Percentiles rank a stretch among this genome's conserved stretches.
Evolutionary conservation across 2,888 invertebrate genomes (phyloP).

Genomic region (Listrodromus nycthemerus): DNA sequence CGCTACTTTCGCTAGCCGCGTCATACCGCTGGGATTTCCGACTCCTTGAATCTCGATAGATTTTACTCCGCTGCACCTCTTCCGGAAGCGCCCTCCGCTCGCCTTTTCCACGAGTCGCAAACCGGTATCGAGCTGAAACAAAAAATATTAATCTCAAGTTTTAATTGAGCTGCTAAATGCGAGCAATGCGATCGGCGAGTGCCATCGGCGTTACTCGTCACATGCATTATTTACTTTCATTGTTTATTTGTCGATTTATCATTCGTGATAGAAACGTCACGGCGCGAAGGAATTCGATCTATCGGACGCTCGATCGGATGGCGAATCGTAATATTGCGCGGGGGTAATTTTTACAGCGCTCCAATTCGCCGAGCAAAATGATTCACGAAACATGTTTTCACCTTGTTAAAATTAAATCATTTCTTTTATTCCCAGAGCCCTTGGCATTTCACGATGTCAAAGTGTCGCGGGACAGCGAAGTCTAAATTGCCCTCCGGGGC

Average conservation of each 20-base stretch:
- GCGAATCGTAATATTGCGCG: not conserved
- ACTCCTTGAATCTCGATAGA: conserved; percentile 22
- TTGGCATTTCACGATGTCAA: conserved; percentile 23
- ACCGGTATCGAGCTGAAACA: conserved; percentile 36
- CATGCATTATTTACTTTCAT: not conserved
- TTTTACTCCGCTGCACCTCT: conserved; percentile 24
- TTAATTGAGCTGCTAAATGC: not conserved
- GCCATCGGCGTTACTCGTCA: not conserved
- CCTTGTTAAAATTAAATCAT: conserved; percentile 28
- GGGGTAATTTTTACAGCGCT: not conserved
- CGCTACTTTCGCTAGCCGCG: conserved; percentile 50
- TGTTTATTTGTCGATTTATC: not conserved
- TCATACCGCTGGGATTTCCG: not conserved
- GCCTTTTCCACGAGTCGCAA: conserved; percentile 4
- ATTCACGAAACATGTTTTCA: conserved; percentile 50
- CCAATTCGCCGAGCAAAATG: conserved; percentile 36
- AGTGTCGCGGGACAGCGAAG: conserved; percentile 24
- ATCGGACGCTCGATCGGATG: not conserved
- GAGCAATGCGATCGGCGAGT: conserved; percentile 18
- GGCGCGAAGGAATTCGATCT: not conserved
- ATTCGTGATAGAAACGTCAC: not conserved
- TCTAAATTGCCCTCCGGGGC: conserved; percentile 39
- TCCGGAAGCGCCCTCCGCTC: conserved; percentile 40
- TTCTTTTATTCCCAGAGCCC: not conserved
- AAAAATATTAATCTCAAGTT: conserved; percentile 3